Percentiles rank a stretch among this genome's conserved stretches.
Evolutionary conservation across 2,113 vertebrate species (phyloP).

Genomic region (Gracilinanus agilis): DNA sequence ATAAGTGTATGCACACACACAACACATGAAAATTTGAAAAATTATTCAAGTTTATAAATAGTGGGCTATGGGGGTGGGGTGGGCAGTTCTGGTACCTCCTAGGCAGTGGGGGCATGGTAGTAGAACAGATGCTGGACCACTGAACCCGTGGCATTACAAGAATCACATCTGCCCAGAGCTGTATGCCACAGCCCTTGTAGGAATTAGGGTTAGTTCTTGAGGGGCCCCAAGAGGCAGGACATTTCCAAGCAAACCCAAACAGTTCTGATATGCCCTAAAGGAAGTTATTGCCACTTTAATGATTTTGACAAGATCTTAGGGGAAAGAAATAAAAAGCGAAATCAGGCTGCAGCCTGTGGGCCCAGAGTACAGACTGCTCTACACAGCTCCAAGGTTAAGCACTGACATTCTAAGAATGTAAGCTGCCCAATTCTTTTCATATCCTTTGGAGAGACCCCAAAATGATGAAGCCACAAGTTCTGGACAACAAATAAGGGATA

Average conservation of each 20-base stretch:
- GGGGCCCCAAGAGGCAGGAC: not conserved
- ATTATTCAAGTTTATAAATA: not conserved
- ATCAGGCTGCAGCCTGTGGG: conserved; percentile 9
- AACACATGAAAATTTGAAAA: not conserved
- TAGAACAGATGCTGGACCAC: too few species aligned
- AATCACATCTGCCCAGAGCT: too few species aligned
- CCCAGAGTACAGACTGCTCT: not conserved
- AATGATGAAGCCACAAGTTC: not conserved
- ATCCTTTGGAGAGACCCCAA: not conserved
- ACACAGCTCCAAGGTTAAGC: conserved; percentile 9
- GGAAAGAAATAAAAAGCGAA: not conserved
- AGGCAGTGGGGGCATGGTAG: not conserved
- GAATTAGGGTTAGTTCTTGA: not conserved
- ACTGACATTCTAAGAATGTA: not conserved
- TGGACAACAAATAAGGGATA: not conserved
- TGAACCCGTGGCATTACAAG: too few species aligned
- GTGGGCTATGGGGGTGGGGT: too few species aligned
- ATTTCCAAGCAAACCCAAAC: not conserved
- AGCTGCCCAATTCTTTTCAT: not conserved
- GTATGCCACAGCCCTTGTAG: not conserved
- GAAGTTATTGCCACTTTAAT: not conserved
- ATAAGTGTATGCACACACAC: too few species aligned
- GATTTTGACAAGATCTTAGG: not conserved
- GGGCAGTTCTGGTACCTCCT: not conserved
- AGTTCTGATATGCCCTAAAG: not conserved